A percentile compares a stretch with the other conserved stretches of the same genome.
These are phyloP conservation scores for Glossophaga mutica DNA, from an alignment of 2,797 vertebrate species.

Conservation along the genomic window DNA sequence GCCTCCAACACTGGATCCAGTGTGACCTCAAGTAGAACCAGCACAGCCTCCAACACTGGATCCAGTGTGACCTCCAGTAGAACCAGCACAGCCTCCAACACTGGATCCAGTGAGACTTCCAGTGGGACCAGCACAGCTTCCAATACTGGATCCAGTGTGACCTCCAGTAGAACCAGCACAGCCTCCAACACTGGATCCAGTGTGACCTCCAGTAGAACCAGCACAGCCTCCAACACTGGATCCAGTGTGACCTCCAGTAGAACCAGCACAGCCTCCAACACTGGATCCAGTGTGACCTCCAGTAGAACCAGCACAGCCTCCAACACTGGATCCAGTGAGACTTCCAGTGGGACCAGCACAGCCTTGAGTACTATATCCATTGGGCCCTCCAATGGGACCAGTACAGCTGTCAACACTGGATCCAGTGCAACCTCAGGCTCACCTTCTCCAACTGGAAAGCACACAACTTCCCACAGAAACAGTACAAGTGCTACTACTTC, in stretches of 20 bases:
- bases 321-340: rapidly evolving
- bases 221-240: no score
- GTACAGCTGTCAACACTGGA: rapidly evolving
- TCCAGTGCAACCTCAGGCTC: neutral
- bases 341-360: rapidly evolving
- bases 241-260: no score
- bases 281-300: rapidly evolving
- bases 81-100: rapidly evolving
- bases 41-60: rapidly evolving
- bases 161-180: no score
- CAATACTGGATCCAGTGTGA: rapidly evolving
- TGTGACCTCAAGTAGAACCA: rapidly evolving
- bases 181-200: no score
- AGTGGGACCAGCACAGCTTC: rapidly evolving
- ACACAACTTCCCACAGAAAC: neutral
- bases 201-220: no score
- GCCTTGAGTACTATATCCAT: rapidly evolving
- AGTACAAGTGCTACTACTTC: neutral
- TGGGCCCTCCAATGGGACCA: rapidly evolving
- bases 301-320: rapidly evolving
- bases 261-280: rapidly evolving
- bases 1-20: rapidly evolving
- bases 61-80: rapidly evolving
- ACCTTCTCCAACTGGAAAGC: neutral
- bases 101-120: rapidly evolving